These are phyloP conservation scores for Drosophila bocki DNA, from an alignment of 1,140 invertebrate species.

Conservation along the genomic window DNA sequence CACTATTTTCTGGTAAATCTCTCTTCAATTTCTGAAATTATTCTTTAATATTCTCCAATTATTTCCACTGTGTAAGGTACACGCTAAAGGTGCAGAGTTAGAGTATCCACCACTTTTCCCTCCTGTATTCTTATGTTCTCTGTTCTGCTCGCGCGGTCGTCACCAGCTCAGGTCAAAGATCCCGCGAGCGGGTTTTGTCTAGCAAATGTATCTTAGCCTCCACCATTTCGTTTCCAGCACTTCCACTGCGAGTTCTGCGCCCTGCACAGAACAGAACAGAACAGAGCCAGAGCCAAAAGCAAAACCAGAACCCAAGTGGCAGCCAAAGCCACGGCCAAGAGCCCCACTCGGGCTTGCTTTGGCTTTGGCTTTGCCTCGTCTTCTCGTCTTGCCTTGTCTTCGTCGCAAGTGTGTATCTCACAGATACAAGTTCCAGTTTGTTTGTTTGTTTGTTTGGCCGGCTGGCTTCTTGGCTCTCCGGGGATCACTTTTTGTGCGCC, in stretches of 20 bases:
- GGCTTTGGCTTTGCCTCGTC: conserved; percentile 16
- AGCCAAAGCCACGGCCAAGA: conserved; percentile 52
- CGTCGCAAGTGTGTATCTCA: conserved; percentile 67
- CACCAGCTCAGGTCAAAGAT: conserved; percentile 81
- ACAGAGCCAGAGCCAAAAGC: conserved; percentile 35
- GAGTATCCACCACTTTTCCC: conserved; percentile 51
- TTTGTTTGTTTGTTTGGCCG: conserved; percentile 71
- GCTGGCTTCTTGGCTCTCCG: conserved; percentile 55
- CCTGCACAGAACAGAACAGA: conserved; percentile 38
- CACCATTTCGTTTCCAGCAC: conserved; percentile 55
- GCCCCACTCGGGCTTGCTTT: conserved; percentile 33
- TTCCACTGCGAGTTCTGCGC: conserved; percentile 53
- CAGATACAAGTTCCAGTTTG: conserved; percentile 75
- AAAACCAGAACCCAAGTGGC: conserved; percentile 47
- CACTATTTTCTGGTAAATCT: neutral
- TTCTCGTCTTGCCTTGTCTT: conserved; percentile 48
- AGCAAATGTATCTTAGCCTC: conserved; percentile 63
- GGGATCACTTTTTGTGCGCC: conserved; percentile 56
- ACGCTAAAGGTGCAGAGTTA: conserved; percentile 13
- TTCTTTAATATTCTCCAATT: neutral
- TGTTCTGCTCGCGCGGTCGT: conserved; percentile 68
- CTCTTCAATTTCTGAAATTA: neutral
- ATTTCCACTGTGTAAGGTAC: conserved; percentile 20
- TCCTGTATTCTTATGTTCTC: conserved; percentile 15
- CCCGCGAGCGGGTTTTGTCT: conserved; percentile 81